Conservation (phyloP, 2,888 invertebrate species). For the Meliscaeva auricollis region DNA sequence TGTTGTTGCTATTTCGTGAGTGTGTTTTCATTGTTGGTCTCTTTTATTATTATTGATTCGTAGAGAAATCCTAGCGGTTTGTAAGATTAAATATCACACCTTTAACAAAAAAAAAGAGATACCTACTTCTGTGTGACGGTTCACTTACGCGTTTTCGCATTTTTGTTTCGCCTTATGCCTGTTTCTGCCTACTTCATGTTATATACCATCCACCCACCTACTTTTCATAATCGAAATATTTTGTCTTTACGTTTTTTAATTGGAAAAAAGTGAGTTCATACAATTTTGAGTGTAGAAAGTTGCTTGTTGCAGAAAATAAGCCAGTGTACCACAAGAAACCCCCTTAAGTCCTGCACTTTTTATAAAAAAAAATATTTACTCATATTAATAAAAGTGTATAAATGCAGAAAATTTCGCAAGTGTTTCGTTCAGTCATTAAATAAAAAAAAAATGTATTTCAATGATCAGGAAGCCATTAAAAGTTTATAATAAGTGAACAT, state of each 20-base stretch:
- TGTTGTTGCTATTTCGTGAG: slow-evolving; percentile 47
- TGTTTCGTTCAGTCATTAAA: slow-evolving; percentile 23
- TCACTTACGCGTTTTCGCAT: slow-evolving; percentile 47
- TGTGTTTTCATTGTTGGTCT: slow-evolving; percentile 70
- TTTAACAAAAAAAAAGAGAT: slow-evolving; percentile 10
- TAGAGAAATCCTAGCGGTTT: slow-evolving; percentile 74
- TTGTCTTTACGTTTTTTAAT: neutral
- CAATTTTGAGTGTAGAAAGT: slow-evolving; percentile 47
- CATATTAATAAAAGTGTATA: neutral
- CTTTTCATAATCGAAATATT: slow-evolving; percentile 22
- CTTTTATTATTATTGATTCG: slow-evolving; percentile 67
- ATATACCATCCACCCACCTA: slow-evolving; percentile 54
- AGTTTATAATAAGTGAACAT: slow-evolving; percentile 66
- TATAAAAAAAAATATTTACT: neutral
- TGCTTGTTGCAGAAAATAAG: slow-evolving; percentile 38
- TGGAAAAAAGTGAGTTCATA: slow-evolving; percentile 37
- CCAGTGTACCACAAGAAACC: slow-evolving; percentile 39
- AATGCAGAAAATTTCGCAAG: slow-evolving; percentile 24
- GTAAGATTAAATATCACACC: slow-evolving; percentile 71
- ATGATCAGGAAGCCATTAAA: slow-evolving; percentile 75
- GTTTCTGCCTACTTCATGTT: slow-evolving; percentile 28
- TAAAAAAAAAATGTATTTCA: slow-evolving; percentile 47
- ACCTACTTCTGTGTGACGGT: slow-evolving; percentile 5
- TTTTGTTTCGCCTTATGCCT: neutral
- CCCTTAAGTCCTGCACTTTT: slow-evolving; percentile 43